Evolutionary conservation across 1,140 invertebrate genomes (phyloP), one percentile per base, ranked within the genome.

Genomic region (Trichoplusia ni): DNA sequence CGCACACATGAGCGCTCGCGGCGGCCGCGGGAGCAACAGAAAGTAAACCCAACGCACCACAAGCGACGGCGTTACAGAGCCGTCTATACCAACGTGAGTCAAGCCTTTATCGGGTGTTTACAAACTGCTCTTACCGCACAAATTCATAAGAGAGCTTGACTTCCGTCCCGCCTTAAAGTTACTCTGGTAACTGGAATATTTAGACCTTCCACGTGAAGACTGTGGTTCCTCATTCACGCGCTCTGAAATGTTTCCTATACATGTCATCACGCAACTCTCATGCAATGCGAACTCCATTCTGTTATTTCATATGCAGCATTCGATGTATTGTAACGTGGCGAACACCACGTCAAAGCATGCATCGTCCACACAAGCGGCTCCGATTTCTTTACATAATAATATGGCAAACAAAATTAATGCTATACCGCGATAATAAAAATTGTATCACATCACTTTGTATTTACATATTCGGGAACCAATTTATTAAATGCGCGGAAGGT

Each of bases 91-190:
- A 77, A 81, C 64, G 76, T 81, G 76, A 78, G 81, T 74, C 75
- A 89, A 86, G 81, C 78, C 73, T 68, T 77, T 78, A 79, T 75
- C 64, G 56, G 67, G 74, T 82, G 79, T 77, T 69, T 74, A 81
- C 72, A 83, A 86, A 86, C 77, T 73, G 74, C 91, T 93, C 95
- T 97, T 97, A 97, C 96, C 96, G 93, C 95, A 96, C 93, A 97
- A 93, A 94, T 97, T 97, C 95, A 97, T 96, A 93, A 97, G 94
- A 89, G 96, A 97, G 94, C 95, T 96, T 92, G 95, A 97, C 93
- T 97, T 97, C 94, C 95, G 94, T 88, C 95, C 93, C 77, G 89
- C 84, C 91, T 94, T 95, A 95, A 95, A 94, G 94, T 94, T 91
- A 91, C 79, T 95, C 94, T 95, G 94, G 93, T 94, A 95, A 93